These are phyloP conservation scores for Mellilla xanthometata DNA, from an alignment of 2,888 invertebrate genomes.

Conservation along the genomic window DNA sequence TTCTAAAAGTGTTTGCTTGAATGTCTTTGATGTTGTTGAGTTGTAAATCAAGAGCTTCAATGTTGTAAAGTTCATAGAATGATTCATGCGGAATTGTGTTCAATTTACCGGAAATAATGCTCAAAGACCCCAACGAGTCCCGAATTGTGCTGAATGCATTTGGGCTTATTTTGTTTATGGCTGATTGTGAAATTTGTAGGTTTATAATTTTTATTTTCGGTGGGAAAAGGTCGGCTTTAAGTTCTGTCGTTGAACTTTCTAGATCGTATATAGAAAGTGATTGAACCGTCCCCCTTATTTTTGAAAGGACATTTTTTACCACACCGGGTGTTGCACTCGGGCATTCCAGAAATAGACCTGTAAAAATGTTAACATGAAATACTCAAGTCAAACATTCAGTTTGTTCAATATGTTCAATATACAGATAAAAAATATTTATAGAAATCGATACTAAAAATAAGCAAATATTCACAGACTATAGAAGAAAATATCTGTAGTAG, in stretches of 20 bases:
- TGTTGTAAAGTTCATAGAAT: slow-evolving; percentile 85
- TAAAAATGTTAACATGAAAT: slow-evolving; percentile 39
- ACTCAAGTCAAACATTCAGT: no score
- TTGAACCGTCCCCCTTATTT: slow-evolving; percentile 87
- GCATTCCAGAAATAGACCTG: slow-evolving; percentile 93
- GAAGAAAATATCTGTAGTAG: no score
- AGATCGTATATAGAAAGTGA: slow-evolving; percentile 95
- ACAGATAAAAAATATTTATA: no score
- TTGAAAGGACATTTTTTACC: slow-evolving; percentile 87
- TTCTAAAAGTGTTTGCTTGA: slow-evolving; percentile 92
- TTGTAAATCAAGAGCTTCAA: slow-evolving; percentile 91
- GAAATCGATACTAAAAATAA: no score
- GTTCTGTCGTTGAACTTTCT: slow-evolving; percentile 89
- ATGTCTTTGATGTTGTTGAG: slow-evolving; percentile 92
- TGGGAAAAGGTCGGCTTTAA: slow-evolving; percentile 90
- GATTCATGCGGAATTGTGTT: slow-evolving; percentile 90
- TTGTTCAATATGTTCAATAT: no score
- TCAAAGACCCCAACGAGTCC: slow-evolving; percentile 88
- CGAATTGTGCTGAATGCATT: slow-evolving; percentile 86
- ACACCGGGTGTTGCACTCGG: slow-evolving; percentile 90
- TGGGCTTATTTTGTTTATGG: slow-evolving; percentile 86
- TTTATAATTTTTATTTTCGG: slow-evolving; percentile 86
- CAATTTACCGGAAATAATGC: slow-evolving; percentile 89
- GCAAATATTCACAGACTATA: no score
- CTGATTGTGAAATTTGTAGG: slow-evolving; percentile 90